Percentiles rank a stretch among this genome's conserved stretches.
These are phyloP conservation scores for Rousettus leschenaultii DNA, from an alignment of 2,113 vertebrate genomes.

Conservation along the genomic window DNA sequence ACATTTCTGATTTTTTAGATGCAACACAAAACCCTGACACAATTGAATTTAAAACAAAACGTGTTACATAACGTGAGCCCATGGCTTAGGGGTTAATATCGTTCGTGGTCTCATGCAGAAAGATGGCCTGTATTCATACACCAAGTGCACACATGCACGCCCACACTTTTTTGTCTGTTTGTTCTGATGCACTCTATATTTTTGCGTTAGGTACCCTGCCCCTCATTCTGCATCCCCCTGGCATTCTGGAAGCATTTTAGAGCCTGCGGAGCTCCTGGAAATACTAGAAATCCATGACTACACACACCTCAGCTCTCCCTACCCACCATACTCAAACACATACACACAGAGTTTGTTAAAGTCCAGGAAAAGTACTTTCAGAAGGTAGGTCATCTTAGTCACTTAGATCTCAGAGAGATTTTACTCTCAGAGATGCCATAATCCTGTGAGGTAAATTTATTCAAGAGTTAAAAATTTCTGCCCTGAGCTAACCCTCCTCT, in stretches of 20 bases:
- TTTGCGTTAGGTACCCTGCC: neutral
- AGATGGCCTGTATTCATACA: neutral
- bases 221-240: neutral
- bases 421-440: neutral
- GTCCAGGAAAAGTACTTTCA: neutral
- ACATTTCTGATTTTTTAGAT: neutral
- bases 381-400: neutral
- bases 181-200: neutral
- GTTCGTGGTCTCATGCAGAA: neutral
- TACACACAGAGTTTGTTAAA: neutral
- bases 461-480: neutral
- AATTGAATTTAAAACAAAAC: neutral
- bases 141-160: neutral
- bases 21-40: neutral
- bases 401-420: neutral
- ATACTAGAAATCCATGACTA: neutral
- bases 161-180: neutral
- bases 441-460: neutral
- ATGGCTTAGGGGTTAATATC: neutral
- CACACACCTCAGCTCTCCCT: neutral
- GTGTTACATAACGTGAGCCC: neutral
- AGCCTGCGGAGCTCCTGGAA: neutral
- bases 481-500: neutral
- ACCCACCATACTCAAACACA: neutral
- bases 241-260: neutral